Evolutionary conservation across 2,797 vertebrate species (phyloP), one percentile per base, ranked within the genome.

Genomic region (Falco biarmicus): DNA sequence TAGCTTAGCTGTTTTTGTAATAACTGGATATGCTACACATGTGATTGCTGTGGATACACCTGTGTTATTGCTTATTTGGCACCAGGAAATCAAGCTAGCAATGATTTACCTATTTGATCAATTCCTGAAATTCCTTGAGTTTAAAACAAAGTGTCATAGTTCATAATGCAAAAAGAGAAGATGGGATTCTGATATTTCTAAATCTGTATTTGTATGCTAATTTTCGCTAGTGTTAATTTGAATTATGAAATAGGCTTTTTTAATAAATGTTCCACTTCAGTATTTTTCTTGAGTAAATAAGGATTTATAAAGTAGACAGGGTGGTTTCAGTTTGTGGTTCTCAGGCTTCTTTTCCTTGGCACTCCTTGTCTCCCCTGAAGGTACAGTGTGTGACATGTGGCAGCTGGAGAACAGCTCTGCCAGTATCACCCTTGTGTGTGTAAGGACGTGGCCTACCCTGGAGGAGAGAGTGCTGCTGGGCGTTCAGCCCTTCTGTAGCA

Each of bases 1-100:
- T 74, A 65, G 79, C 70, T 61, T 63, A 59, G 81, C 78, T 95
- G 17, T 89, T 96, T 94, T 91, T 90, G 32, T 87, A 70, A 64
- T 70, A 48, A 71, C n/a, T 54, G 29, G 18, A 2, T 78, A 7
- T 61, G 50, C 75, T 89, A 26, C 60, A 60, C 25, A 68, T 93
- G 53, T 1, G 16, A 47, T 89, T 66, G 50, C 66, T 78, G 31
- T 64, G 84, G 39, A 15, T 91, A 32, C 19, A 4, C 73, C 45
- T 80, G 31, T 82, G 47, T 87, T 95, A 20, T 12, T 8, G 6
- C 64, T 82, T 65, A 11, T 10, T 26, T 1, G 17, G 71, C 60
- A 83, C n/a, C 31, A 63, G 81, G 51, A 90, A 69, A 61, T 85
- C 6, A 53, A 64, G 28, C 53, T 60, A 68, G 56, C 15, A 43